Base-by-base conservation (phyloP, 2,797 vertebrate genomes). In the Sardinella longiceps region DNA sequence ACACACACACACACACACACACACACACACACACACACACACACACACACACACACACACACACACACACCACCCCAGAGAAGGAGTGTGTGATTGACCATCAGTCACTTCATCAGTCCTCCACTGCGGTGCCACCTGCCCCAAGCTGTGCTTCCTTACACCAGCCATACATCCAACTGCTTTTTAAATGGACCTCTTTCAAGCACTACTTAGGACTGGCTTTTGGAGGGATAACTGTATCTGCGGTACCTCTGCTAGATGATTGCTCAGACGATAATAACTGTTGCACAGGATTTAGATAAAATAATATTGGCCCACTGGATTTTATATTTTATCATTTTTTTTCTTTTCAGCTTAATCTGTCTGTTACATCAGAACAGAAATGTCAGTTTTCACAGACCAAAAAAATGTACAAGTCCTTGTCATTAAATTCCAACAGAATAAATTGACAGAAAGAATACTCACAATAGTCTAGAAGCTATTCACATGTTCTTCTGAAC, bases 131-230 rank as follows among this genome's bases (percentile, higher is more conserved):
- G 70, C 70, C 70, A 23, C 70, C 7, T 77, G 14, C 15, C 23
- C 51, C 81, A 84, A 77, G 45, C 80, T 63, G 46, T 30, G 82
- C 14, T 43, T 80, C 66, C 50, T 74, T 53, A 84, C 14, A 77
- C 20, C 43, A 18, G 48, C 33, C 82, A 80, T 60, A 81, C 56
- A 43, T 85, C 74, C 74, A 50, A 58, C 84, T 85, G 45, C 33
- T 85, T 81, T 50, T 80, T 82, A 70, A 80, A 53, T 53, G 51
- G 43, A 45, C 70, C 20, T 87, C 80, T 82, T 82, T 82, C 45
- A 58, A 48, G 51, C 80, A 81, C 60, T 84, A 45, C 80, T 50
- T 82, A 25, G 81, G 80, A 82, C 66, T 30, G n/a, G 80, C 70
- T 20, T 39, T 39, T 39, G 18, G 37, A 43, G 37, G 15, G 12